Evolutionary conservation across 2,797 vertebrate genomes (phyloP).

Genomic region (Acanthurus lineatus): DNA sequence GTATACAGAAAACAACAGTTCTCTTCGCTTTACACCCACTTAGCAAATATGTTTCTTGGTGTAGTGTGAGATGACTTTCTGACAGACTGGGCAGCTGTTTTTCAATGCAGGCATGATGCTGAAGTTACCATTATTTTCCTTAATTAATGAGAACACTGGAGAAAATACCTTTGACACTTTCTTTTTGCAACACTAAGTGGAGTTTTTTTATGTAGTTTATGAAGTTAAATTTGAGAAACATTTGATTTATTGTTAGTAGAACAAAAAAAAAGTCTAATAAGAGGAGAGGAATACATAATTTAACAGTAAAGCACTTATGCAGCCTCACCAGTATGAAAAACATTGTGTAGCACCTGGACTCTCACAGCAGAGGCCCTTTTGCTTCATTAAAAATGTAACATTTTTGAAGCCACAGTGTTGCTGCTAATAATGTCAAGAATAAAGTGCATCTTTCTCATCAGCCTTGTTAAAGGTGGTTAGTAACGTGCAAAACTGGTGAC

Average conservation of each 20-base stretch:
- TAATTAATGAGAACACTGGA: not conserved
- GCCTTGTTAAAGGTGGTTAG: conserved; percentile 15
- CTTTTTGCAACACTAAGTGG: conserved; percentile 1
- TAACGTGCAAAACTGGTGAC: not conserved
- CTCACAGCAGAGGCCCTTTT: conserved; percentile 38
- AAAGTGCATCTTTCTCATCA: conserved; percentile 35
- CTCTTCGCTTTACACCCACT: not conserved
- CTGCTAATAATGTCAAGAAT: conserved; percentile 57
- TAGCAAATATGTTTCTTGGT: conserved; percentile 21
- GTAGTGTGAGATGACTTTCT: not conserved
- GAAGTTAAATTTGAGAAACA: conserved; percentile 25
- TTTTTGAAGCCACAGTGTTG: conserved; percentile 49
- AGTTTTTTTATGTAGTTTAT: conserved; percentile 37
- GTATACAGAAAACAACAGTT: not conserved
- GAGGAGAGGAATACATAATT: conserved; percentile 69
- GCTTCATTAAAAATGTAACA: conserved; percentile 75
- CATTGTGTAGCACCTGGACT: conserved; percentile 62
- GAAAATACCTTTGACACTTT: not conserved
- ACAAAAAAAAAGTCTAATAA: conserved; percentile 55
- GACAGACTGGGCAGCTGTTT: not conserved
- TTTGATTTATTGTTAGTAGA: conserved; percentile 20
- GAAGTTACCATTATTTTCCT: not conserved
- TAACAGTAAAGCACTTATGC: conserved; percentile 67
- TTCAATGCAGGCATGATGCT: conserved; percentile 32
- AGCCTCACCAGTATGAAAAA: conserved; percentile 61